Base-by-base conservation (phyloP, 2,888 invertebrate species). In the Hemaris fuciformis region DNA sequence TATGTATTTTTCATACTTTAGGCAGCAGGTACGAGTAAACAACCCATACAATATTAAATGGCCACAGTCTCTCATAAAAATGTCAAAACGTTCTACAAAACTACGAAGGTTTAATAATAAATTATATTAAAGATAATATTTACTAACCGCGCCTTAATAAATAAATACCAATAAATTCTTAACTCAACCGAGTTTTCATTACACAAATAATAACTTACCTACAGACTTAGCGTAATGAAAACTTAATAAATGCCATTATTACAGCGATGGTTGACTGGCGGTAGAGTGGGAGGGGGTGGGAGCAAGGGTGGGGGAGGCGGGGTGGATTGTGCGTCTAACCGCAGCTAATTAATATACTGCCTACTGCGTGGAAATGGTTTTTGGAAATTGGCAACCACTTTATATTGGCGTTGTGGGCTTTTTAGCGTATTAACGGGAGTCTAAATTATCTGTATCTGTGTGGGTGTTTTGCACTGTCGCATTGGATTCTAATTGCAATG, bases 181-280 rank as follows among this genome's bases (percentile, higher is more conserved):
- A 53, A 10, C 27, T 18, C 18, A 18, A 10, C 15, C 27, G 15
- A 27, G 18, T 25, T 53, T 53, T 53, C 53, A 53, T 53, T 53
- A 53, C 53, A 2, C 3, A 18, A 53, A 31, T 53, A 53, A 53
- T 53, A 53, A 53, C 53, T 53, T 31, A 53, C 31, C 53, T 18
- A 31, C 53, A 18, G 31, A 53, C 53, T 38, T n/a, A 38, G 53
- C 15, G 53, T 65, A 65, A 70, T 71, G 68, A 72, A 72, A 73
- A 72, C 72, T 72, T 73, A 66, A 76, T 74, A 73, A 75, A 70
- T 67, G 61, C 59, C 62, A 66, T 73, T 69, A 72, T 70, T 71
- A 69, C 53, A 13, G 38, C 38, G 38, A 18, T 53, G 27, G 48
- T 15, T 48, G 48, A 18, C 46, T 31, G 27, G 27, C 15, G n/a